These are phyloP conservation scores for Melitaea cinxia DNA, from an alignment of 1,140 invertebrate species.

Conservation along the genomic window DNA sequence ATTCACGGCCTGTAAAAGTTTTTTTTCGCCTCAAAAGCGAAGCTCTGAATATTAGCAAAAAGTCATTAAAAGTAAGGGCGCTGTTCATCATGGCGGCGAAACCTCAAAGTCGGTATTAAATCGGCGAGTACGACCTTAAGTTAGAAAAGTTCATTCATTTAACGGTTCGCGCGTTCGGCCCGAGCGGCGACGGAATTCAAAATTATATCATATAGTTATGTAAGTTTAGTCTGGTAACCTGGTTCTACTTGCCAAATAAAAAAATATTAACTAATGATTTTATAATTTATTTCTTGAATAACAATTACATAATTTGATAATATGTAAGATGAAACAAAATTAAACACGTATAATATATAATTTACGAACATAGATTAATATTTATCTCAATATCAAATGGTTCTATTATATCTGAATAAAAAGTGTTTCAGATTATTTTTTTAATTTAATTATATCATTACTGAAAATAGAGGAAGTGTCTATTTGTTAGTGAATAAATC, in stretches of 20 bases:
- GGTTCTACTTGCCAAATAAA: neutral
- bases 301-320: no score
- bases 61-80: constrained; percentile 78
- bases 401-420: no score
- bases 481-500: no score
- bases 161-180: constrained; percentile 68
- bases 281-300: no score
- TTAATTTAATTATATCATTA: no score
- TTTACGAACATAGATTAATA: no score
- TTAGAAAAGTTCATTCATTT: constrained; percentile 81
- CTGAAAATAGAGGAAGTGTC: no score
- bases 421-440: no score
- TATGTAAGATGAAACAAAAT: no score
- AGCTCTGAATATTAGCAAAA: constrained; percentile 74
- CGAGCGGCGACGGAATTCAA: constrained; percentile 56
- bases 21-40: constrained; percentile 65
- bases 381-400: no score
- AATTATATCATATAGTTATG: constrained; percentile 49
- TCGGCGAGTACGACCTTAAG: constrained; percentile 63
- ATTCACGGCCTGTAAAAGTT: constrained; percentile 52
- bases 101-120: constrained; percentile 76
- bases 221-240: neutral
- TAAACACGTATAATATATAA: no score
- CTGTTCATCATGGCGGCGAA: constrained; percentile 68
- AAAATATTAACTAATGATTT: no score